Evolutionary conservation across 2,113 vertebrate genomes (phyloP).

Genomic region (Nothocercus nigrocapillus): DNA sequence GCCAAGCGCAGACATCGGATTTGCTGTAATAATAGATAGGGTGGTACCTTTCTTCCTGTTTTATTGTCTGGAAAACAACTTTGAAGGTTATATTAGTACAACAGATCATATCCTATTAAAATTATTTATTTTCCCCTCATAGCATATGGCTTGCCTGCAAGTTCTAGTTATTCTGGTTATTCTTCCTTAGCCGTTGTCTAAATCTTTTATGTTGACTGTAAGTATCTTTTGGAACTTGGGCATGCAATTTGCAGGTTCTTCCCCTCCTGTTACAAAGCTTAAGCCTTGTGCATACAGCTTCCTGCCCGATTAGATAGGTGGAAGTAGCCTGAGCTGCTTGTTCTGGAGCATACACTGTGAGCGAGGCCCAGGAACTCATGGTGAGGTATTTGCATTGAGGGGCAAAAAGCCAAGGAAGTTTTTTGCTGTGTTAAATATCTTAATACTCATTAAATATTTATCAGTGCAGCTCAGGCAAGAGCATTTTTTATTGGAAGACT

Average conservation of each 20-base stretch:
- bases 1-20: conserved; percentile 2
- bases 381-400: neutral
- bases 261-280: neutral
- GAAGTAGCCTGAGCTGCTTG: neutral
- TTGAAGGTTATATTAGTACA: conserved; percentile 38
- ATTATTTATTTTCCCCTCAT: conserved; percentile 7
- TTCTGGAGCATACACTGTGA: neutral
- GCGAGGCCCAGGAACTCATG: neutral
- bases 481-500: neutral
- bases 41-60: neutral
- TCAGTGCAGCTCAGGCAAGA: neutral
- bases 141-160: neutral
- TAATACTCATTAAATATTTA: neutral
- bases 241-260: neutral
- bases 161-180: conserved; percentile 7
- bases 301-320: neutral
- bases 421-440: neutral
- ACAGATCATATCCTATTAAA: conserved; percentile 33
- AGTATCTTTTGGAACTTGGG: neutral
- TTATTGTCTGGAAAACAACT: conserved; percentile 35
- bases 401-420: neutral
- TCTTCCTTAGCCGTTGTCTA: neutral
- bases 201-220: neutral
- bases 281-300: neutral
- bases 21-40: conserved; percentile 44